Base-by-base conservation (phyloP, 2,113 vertebrate genomes). In the Amblyornis subalaris region DNA sequence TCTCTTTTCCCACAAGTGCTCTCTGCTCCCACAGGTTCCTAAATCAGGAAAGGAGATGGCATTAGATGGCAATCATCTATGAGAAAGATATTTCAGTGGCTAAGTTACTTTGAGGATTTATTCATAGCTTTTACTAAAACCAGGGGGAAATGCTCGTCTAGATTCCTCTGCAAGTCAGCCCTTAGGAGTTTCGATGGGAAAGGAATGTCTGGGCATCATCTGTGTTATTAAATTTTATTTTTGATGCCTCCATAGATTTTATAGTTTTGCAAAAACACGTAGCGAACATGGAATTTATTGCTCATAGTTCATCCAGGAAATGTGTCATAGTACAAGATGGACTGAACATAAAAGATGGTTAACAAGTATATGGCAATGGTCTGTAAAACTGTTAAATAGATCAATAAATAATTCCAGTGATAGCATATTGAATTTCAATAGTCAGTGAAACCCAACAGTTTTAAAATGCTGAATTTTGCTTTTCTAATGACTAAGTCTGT, bases 321-420 rank as follows among this genome's bases (percentile, higher is more conserved):
- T 65, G 83, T 93, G 76, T 81, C 89, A 81, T 70, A 64, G 85
- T 40, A 50, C 55, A 88, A 85, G 89, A 91, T 85, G 72, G 79
- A 85, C 82, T 83, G 82, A 96, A 81, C 12, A 57, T 89, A 93
- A 85, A 80, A 76, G 64, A 79, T 73, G 77, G 71, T 85, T 95
- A 90, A 72, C 47, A 93, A 95, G 67, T 91, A 42, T 85, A 80
- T 44, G 5, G 75, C 67, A 81, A 29, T 80, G 45, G 35, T 79
- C 72, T 94, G 79, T 94, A 88, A 94, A 86, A 71, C 85, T 82
- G 87, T 62, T 91, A 85, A 93, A 86, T 48, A 91, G 71, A 83
- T 89, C 89, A 91, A 90, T 95, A 94, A 95, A 94, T 94, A 94
- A 88, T 88, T 90, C 78, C 51, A 90, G 85, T 85, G 93, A 93